Conservation (phyloP, 2,888 invertebrate genomes). For the Philopedon plagiatum region DNA sequence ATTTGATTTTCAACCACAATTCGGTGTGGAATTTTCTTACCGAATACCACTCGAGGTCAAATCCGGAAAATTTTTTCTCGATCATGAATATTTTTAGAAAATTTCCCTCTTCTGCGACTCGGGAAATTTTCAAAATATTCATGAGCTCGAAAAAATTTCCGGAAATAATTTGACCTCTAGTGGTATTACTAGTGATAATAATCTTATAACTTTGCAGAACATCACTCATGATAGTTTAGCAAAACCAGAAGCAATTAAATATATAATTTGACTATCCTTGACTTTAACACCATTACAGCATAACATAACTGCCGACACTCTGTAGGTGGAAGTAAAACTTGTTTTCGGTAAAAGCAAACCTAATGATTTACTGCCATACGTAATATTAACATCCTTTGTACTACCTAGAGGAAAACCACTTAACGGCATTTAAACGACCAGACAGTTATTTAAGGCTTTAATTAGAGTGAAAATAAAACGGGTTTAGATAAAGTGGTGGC, state of each 20-base stretch:
- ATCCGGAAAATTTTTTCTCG: no score
- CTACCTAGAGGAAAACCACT: conserved; percentile 3
- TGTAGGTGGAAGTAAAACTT: conserved; percentile 6
- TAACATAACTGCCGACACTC: background rate
- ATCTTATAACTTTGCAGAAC: no score
- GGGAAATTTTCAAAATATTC: no score
- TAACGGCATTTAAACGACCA: background rate
- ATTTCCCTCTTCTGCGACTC: no score
- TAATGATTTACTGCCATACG: conserved; percentile 13
- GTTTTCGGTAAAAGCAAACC: conserved; percentile 18
- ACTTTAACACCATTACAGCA: background rate
- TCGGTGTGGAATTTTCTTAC: no score
- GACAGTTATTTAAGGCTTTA: conserved; percentile 2
- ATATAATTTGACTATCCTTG: conserved; percentile 6
- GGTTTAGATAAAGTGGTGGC: background rate
- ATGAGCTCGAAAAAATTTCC: no score
- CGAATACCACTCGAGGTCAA: no score
- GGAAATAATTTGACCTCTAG: no score
- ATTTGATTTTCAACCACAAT: no score
- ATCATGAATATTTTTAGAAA: no score
- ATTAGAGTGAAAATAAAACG: background rate
- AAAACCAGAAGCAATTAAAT: conserved; percentile 1
- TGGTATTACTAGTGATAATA: no score
- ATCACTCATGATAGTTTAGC: background rate
- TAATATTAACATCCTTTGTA: conserved; percentile 1